These are phyloP conservation scores for Aptenodytes patagonicus DNA, from an alignment of 2,113 vertebrate genomes.

Conservation along the genomic window DNA sequence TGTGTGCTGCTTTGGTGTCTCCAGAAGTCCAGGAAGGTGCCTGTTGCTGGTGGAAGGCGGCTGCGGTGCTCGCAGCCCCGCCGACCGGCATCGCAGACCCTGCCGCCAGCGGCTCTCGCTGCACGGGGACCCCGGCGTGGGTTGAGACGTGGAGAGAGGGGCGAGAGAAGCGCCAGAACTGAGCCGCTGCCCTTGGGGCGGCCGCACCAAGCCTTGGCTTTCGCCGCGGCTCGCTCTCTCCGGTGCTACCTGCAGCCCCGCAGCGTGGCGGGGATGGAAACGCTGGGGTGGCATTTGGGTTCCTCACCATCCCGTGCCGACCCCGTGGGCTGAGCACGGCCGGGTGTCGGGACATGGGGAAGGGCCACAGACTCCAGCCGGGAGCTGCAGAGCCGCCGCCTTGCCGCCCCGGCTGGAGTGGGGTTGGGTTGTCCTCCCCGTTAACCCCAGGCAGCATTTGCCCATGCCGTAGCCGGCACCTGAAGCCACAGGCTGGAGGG, in stretches of 20 bases:
- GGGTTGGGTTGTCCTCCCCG: fast-evolving
- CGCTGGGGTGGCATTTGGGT: not conserved
- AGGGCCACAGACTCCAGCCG: fast-evolving
- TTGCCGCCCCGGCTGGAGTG: fast-evolving
- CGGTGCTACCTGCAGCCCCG: not conserved
- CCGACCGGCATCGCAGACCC: not conserved
- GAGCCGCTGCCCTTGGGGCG: fast-evolving
- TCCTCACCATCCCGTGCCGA: fast-evolving
- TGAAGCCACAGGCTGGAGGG: not conserved
- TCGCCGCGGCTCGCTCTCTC: fast-evolving
- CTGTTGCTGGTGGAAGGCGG: not conserved
- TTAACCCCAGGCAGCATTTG: fast-evolving
- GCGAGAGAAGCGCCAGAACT: fast-evolving
- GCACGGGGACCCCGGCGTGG: fast-evolving
- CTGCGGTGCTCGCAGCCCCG: fast-evolving
- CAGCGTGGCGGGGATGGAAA: not conserved
- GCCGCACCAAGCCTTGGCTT: not conserved
- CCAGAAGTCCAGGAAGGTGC: not conserved
- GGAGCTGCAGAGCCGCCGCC: not conserved
- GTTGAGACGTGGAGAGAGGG: not conserved
- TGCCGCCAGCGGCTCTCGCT: not conserved
- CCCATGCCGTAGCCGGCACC: fast-evolving
- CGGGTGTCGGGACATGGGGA: fast-evolving
- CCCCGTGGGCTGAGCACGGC: not conserved
- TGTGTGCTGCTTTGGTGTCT: constrained; percentile 43